Base-by-base conservation (phyloP, 2,888 invertebrate species). In the Cryptocephalus moraei region DNA sequence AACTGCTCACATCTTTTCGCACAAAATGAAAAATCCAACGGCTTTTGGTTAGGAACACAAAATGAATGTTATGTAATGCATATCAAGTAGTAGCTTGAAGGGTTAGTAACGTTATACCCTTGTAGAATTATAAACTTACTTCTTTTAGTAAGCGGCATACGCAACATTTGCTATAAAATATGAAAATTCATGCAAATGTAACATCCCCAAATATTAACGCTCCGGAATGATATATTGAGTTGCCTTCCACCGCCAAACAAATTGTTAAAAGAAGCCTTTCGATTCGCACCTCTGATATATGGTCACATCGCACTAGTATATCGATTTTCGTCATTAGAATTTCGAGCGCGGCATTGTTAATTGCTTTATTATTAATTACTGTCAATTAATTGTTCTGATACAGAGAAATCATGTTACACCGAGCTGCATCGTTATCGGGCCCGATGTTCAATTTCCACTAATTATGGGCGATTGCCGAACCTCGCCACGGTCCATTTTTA, bases 61-160 rank as follows among this genome's bases (percentile, higher is more conserved):
- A 69, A 68, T 68, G 68, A 68, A 66, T 62, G 67, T 65, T 62
- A 65, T 65, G 67, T 69, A 69, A 69, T 69, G 69, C 69, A 69
- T 69, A 69, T 64, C 67, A 69, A 69, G 69, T 68, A 67, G 69
- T 67, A 66, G 66, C 62, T 66, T 65, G 67, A 67, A 66, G 68
- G 67, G 62, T 64, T 65, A 65, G 22, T 55, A 51, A 54, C 56
- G 62, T 41, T 61, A 57, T 59, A 63, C 64, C 62, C 62, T 60
- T 60, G 57, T 59, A 60, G 67, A 67, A 68, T 68, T 67, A 68
- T 67, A 66, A 68, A 64, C 63, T 60, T 56, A 62, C 62, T 56
- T 56, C 50, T 57, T 59, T 52, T 50, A 58, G 54, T 52, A 62
- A 60, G 60, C 62, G 59, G 54, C 59, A 56, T 61, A 62, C 62